Evolutionary conservation across 2,888 invertebrate species (phyloP).

Genomic region (Drosophila niveifrons): DNA sequence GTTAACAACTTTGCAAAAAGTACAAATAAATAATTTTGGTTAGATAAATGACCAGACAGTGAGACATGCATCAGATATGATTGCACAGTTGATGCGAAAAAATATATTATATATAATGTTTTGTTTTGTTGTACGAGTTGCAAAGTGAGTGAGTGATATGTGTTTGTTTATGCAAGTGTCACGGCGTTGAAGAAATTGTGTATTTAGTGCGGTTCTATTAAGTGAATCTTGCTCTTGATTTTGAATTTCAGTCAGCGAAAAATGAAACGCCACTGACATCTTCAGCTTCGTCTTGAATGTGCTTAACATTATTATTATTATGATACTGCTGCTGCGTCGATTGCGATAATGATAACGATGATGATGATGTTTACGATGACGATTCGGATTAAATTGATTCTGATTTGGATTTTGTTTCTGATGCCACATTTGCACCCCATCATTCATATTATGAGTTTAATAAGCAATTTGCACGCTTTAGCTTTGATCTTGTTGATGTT

Average conservation of each 20-base stretch:
- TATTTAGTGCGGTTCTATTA: slow-evolving; percentile 22
- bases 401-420: slow-evolving; percentile 9
- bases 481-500: slow-evolving; percentile 23
- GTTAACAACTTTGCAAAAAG: slow-evolving; percentile 12
- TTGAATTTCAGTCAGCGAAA: slow-evolving; percentile 55
- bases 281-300: slow-evolving; percentile 29
- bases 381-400: slow-evolving; percentile 7
- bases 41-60: background rate
- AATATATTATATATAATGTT: slow-evolving; percentile 2
- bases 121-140: slow-evolving; percentile 6
- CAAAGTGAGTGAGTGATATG: slow-evolving; percentile 1
- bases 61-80: slow-evolving; percentile 32
- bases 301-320: slow-evolving; percentile 25
- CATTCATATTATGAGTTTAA: slow-evolving; percentile 3
- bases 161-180: slow-evolving; percentile 1
- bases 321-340: slow-evolving; percentile 2
- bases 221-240: background rate
- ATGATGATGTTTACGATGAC: background rate
- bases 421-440: slow-evolving; percentile 54
- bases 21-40: slow-evolving; percentile 40
- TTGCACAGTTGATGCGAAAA: slow-evolving; percentile 7
- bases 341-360: background rate
- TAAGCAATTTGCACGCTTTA: slow-evolving; percentile 37
- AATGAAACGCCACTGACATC: slow-evolving; percentile 58
- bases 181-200: background rate